These are phyloP conservation scores for Lepus timidus DNA, from an alignment of 2,113 vertebrate species.

Conservation along the genomic window DNA sequence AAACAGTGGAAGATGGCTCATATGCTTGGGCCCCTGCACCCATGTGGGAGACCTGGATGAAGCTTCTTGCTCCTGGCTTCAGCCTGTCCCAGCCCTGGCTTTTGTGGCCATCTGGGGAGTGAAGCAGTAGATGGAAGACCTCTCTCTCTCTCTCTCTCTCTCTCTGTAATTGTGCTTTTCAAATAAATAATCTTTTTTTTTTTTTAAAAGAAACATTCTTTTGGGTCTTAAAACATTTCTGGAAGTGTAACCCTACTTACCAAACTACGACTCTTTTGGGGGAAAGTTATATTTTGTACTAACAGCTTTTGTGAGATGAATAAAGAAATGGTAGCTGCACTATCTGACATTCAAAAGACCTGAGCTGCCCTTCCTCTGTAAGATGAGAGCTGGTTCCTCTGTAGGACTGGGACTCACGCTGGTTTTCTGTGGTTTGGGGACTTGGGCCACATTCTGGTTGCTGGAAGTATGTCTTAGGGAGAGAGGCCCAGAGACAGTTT, in stretches of 20 bases:
- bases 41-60: too few species aligned
- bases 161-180: too few species aligned
- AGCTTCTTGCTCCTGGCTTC: too few species aligned
- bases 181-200: too few species aligned
- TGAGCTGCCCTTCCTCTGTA: background rate
- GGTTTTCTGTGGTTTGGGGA: background rate
- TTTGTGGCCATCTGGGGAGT: too few species aligned
- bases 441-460: background rate
- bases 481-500: background rate
- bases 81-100: too few species aligned
- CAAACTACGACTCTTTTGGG: background rate
- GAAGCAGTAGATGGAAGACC: too few species aligned
- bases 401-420: background rate
- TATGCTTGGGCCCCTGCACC: too few species aligned
- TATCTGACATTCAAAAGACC: background rate
- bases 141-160: too few species aligned
- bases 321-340: background rate
- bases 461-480: background rate
- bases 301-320: background rate
- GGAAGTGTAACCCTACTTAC: background rate
- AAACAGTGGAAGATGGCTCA: too few species aligned
- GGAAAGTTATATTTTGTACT: background rate
- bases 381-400: background rate
- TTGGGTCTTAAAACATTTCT: slow-evolving; percentile 11
- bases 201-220: background rate